Base-by-base conservation (phyloP, 1,140 invertebrate species). In the Drosophila littoralis region DNA sequence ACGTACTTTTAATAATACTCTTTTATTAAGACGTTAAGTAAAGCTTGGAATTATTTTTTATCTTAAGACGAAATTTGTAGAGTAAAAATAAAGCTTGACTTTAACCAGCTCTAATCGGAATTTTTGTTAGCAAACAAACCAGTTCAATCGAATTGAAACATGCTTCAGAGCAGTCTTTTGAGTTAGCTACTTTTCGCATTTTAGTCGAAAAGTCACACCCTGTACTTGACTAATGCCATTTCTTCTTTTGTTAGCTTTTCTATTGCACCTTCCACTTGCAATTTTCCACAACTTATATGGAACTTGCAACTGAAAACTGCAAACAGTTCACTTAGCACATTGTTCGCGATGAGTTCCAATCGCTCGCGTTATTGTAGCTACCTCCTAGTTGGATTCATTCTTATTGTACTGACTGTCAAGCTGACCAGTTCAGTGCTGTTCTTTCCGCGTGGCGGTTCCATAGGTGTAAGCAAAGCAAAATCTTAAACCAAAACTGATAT, bases 381-480 rank as follows among this genome's bases (percentile, higher is more conserved):
- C 52, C 35, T 40, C 51, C 28, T 63, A 28, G 6, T 67, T 52
- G 57, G 22, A 43, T 48, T 64, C n/a, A 35, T 15, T 28, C 6
- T 58, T 3, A 17, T 55, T 6, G 35, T 65, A 2, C 40, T 68
- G 0, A 7, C 3, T 54, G n/a, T 45, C 3, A 12, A n/a, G 3
- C 42, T 61, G 1, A 22, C 36, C 4, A 52, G 35, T 9, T 35
- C 76, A 0, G 33, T 79, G 35, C 51, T 91, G 3, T 81, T 90
- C 36, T 91, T 78, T 75, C 77, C 90, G n/a, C 74, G 86, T 32
- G 90, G 88, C 15, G 76, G 78, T 42, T 88, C 90, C 0, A 68
- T 85, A 70, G 90, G 90, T 9, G 90, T 91, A 55, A 80, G 76
- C 15, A 15, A 48, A 9, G 4, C 17, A 2, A 1, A 9, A 4